These are phyloP conservation scores for Marmota flaviventris DNA, from an alignment of 2,113 vertebrate genomes.

Conservation along the genomic window DNA sequence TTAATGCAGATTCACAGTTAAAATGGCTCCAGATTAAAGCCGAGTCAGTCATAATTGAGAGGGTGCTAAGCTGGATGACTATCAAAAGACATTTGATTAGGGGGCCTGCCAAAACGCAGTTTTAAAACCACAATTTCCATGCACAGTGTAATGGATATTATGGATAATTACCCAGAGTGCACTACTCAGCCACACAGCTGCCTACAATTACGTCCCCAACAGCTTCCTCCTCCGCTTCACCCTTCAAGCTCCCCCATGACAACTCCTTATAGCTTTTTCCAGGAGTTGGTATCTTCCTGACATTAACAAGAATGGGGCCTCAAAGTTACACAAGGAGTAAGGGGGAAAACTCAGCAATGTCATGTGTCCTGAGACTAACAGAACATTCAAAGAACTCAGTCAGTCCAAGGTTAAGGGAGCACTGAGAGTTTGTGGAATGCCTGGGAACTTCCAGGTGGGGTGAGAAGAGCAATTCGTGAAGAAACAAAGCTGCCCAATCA, in stretches of 20 bases:
- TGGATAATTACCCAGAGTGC: conserved; percentile 88
- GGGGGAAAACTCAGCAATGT: not conserved
- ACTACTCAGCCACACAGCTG: conserved; percentile 86
- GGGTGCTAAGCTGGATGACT: conserved; percentile 73
- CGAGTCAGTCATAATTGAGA: conserved; percentile 71
- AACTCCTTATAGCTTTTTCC: conserved; percentile 55
- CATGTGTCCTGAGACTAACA: not conserved
- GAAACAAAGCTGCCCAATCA: not conserved
- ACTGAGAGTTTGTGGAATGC: not conserved
- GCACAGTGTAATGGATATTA: conserved; percentile 83
- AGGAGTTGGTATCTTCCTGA: conserved; percentile 70
- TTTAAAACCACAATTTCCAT: conserved; percentile 86
- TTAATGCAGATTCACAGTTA: conserved; percentile 83
- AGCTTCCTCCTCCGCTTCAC: conserved; percentile 85
- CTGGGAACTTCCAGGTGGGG: not conserved
- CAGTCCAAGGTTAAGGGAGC: not conserved
- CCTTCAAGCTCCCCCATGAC: conserved; percentile 46
- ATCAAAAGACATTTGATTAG: conserved; percentile 87
- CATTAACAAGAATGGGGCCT: not conserved
- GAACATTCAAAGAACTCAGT: not conserved
- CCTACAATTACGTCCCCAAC: conserved; percentile 86
- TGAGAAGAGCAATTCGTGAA: conserved; percentile 22
- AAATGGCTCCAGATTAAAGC: conserved; percentile 83
- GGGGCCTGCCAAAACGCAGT: conserved; percentile 86
- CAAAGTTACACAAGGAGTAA: not conserved